phyloP scores from a whole-genome alignment of 1,140 invertebrate genomes.

The Listronotus oregonensis region DNA sequence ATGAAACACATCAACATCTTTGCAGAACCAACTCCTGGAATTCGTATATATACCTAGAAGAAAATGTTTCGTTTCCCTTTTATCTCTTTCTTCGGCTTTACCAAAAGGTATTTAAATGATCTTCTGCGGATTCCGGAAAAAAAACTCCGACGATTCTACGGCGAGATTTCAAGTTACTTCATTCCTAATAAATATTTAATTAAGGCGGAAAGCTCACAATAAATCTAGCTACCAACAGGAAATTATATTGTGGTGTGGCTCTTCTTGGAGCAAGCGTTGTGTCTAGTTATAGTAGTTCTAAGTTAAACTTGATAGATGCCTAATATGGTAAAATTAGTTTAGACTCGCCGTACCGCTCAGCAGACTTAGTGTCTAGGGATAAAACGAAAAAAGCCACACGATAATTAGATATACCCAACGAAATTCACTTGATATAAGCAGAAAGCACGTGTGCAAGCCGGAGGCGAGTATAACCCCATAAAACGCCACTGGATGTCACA shows the following conservation, averaged over 20 bases:
- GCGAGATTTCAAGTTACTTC: slow-evolving; percentile 20
- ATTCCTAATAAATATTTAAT: slow-evolving; percentile 32
- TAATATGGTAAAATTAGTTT: no score
- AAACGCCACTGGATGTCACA: no score
- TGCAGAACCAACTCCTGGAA: slow-evolving; percentile 5
- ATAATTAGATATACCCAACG: no score
- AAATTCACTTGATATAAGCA: no score
- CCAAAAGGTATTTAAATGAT: slow-evolving; percentile 38
- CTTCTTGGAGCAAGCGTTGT: no score
- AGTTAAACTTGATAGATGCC: no score
- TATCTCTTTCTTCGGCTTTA: slow-evolving; percentile 7
- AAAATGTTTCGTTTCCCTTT: background rate
- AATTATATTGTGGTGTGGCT: background rate
- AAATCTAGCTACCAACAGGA: slow-evolving; percentile 9
- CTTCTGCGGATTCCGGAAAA: slow-evolving; percentile 21
- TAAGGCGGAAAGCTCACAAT: slow-evolving; percentile 7
- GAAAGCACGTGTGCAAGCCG: no score
- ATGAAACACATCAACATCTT: background rate
- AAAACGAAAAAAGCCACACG: no score
- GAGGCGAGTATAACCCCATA: no score
- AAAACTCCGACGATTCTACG: slow-evolving; percentile 25
- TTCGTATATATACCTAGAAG: slow-evolving; percentile 5
- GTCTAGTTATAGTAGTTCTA: no score
- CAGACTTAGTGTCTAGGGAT: no score
- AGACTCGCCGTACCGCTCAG: no score